A percentile compares a stretch with the other conserved stretches of the same genome.
phyloP scores from a whole-genome alignment of 2,797 vertebrate species.

The Nothura maculosa region DNA sequence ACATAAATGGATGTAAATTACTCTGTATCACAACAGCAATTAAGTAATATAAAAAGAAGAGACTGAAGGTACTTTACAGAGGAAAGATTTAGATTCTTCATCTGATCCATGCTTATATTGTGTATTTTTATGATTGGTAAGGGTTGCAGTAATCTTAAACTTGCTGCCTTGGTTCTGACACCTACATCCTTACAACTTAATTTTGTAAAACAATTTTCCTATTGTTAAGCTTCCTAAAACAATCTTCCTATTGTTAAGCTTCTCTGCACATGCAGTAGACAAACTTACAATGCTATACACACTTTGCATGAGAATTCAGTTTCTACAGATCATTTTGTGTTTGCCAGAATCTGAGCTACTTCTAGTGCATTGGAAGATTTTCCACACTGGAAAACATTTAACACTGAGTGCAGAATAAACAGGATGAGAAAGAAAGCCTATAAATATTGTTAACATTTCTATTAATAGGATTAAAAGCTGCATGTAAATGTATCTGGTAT shows the following conservation, averaged over 20 bases:
- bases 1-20: not conserved
- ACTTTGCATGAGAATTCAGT: not conserved
- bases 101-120: not conserved
- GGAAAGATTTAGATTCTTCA: not conserved
- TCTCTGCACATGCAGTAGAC: slow-evolving; percentile 14
- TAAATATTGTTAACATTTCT: not conserved
- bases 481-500: not conserved
- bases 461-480: not conserved
- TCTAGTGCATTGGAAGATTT: slow-evolving; percentile 26
- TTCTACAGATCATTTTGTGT: not conserved
- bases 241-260: slow-evolving; percentile 27
- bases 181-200: not conserved
- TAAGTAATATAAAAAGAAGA: not conserved
- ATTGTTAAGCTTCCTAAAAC: slow-evolving; percentile 34
- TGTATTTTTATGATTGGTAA: not conserved
- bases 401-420: not conserved
- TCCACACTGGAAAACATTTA: slow-evolving; percentile 1
- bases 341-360: slow-evolving; percentile 3
- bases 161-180: not conserved
- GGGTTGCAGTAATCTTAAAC: not conserved
- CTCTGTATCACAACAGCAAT: not conserved
- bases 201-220: slow-evolving; percentile 16
- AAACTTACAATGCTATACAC: not conserved
- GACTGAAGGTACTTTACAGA: not conserved
- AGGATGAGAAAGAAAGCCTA: not conserved